A percentile compares a stretch with the other conserved stretches of the same genome.
Conservation (phyloP, 2,888 invertebrate genomes). For the Idaea dimidiata region DNA sequence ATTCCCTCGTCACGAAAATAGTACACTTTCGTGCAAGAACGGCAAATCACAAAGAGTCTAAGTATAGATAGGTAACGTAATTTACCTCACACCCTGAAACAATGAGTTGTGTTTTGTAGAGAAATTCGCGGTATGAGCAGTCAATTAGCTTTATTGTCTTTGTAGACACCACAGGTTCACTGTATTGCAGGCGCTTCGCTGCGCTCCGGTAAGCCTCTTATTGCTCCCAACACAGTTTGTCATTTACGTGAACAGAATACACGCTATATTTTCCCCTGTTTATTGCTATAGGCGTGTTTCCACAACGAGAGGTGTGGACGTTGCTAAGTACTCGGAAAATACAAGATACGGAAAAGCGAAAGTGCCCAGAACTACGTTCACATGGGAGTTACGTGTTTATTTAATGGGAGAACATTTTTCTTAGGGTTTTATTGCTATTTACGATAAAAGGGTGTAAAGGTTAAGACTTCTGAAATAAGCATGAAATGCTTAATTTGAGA, state of each 20-base stretch:
- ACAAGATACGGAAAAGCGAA: constrained; percentile 17
- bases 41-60: too few species aligned
- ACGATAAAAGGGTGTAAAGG: neutral
- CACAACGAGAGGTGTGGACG: constrained; percentile 21
- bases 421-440: neutral
- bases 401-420: constrained; percentile 1
- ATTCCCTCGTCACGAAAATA: too few species aligned
- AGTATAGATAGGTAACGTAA: too few species aligned
- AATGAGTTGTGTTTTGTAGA: too few species aligned
- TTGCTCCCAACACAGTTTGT: constrained; percentile 41
- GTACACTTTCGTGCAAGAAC: too few species aligned
- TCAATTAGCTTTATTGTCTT: too few species aligned
- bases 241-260: constrained; percentile 33
- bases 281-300: constrained; percentile 26
- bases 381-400: constrained; percentile 1
- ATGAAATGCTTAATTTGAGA: neutral
- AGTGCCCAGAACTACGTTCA: constrained; percentile 13
- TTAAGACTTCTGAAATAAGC: neutral
- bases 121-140: too few species aligned
- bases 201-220: constrained; percentile 44
- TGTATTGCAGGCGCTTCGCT: constrained; percentile 30
- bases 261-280: constrained; percentile 27
- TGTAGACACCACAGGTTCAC: constrained; percentile 3
- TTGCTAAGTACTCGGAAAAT: constrained; percentile 21
- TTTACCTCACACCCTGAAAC: too few species aligned